Base-by-base conservation (phyloP, 2,888 invertebrate species). In the Nysson spinosus region DNA sequence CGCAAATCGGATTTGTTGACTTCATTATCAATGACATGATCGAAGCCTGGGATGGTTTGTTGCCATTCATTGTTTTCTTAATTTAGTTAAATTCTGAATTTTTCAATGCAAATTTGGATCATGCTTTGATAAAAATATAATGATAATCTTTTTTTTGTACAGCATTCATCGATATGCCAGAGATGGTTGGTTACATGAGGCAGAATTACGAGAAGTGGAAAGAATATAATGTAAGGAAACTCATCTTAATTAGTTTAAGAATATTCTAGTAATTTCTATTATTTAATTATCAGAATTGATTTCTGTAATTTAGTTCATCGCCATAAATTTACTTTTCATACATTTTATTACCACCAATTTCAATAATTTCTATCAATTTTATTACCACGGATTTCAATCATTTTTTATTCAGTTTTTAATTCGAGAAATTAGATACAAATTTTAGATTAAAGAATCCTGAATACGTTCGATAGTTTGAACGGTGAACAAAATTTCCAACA, bases 21-120 rank as follows among this genome's bases (percentile, higher is more conserved):
- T 97, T 95, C 89, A 99, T 99, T 84, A 97, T 98, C 80, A 95
- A 95, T 79, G 97, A 97, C 84, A 97, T 99, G 96, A 96, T 98
- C 89, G 96, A 97, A 84, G 96, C 96, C 22, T 99, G 98, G 97
- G 94, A 97, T 84, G 94, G 97, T 95, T 81, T 88, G 90, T 88
- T 49, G 6, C 20, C 5, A n/a, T n/a, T n/a, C n/a, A n/a, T n/a
- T n/a, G n/a, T n/a, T 14, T 39, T 4, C 37, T 24, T 28, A 30
- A 4, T 28, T 26, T 47, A n/a, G 1, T 6, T 22, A 7, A n/a
- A n/a, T n/a, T n/a, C n/a, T n/a, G n/a, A n/a, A n/a, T n/a, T 16
- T 35, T 30, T 42, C 19, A 24, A 17, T 12, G n/a, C n/a, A n/a
- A n/a, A n/a, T n/a, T n/a, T n/a, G n/a, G n/a, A n/a, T n/a, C n/a